Percentiles rank a stretch among this genome's conserved stretches.
These are phyloP conservation scores for Agriopis leucophaearia DNA, from an alignment of 2,888 invertebrate genomes.

Conservation along the genomic window DNA sequence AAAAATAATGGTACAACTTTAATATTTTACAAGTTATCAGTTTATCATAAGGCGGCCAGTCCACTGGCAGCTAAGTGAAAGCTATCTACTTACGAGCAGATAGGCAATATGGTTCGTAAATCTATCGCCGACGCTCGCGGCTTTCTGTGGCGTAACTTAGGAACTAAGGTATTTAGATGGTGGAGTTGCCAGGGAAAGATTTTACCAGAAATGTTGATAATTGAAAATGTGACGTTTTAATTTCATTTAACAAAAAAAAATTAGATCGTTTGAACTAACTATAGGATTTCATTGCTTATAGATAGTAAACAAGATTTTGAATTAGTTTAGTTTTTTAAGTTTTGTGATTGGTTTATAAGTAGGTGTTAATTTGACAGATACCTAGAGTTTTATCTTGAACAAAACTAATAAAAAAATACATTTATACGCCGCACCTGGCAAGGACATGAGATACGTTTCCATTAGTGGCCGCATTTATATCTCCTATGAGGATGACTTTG, in stretches of 20 bases:
- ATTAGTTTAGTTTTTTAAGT: background rate
- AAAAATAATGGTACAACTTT: background rate
- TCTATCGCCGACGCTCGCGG: constrained; percentile 41
- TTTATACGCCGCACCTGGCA: too few relatives aligned
- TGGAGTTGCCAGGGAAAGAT: constrained; percentile 1
- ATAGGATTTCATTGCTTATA: too few relatives aligned
- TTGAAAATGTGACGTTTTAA: too few relatives aligned
- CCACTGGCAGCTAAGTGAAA: constrained; percentile 26
- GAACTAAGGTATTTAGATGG: constrained; percentile 46
- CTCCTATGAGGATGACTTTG: too few relatives aligned
- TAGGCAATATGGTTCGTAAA: constrained; percentile 22
- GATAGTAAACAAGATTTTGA: too few relatives aligned
- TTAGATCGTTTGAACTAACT: too few relatives aligned
- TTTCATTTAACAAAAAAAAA: background rate
- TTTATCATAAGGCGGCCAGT: constrained; percentile 6
- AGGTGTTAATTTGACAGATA: background rate
- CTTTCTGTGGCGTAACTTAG: constrained; percentile 58
- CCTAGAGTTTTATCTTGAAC: too few relatives aligned
- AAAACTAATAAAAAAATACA: too few relatives aligned
- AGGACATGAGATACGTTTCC: too few relatives aligned
- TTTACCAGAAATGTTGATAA: background rate
- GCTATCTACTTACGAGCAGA: constrained; percentile 18
- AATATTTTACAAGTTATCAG: background rate
- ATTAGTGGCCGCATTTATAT: too few relatives aligned
- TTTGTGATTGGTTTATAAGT: background rate